A percentile compares a stretch with the other conserved stretches of the same genome.
These are phyloP conservation scores for Cantharis rustica DNA, from an alignment of 2,888 invertebrate genomes.

Conservation along the genomic window DNA sequence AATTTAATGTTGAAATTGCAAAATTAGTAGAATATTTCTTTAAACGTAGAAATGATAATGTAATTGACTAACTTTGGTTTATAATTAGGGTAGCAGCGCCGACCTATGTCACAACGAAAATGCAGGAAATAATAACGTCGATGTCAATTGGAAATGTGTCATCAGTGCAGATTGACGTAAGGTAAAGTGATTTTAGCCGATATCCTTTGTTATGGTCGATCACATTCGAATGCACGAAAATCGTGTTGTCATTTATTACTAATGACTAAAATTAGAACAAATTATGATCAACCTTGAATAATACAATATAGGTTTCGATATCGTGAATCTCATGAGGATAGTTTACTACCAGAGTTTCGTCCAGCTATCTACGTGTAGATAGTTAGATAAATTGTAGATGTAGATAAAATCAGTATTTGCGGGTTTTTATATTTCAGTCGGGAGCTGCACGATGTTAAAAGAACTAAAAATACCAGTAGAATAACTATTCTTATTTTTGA, in stretches of 20 bases:
- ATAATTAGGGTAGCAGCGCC: not conserved
- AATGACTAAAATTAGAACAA: not conserved
- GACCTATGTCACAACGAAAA: not conserved
- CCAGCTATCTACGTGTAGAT: too few relatives aligned
- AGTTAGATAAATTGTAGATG: too few relatives aligned
- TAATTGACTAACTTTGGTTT: not conserved
- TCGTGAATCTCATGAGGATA: not conserved
- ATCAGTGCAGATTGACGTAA: not conserved
- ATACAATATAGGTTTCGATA: not conserved
- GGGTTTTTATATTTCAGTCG: not conserved
- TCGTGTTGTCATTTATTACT: not conserved
- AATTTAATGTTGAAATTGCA: not conserved
- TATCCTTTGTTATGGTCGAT: not conserved
- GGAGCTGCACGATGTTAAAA: not conserved
- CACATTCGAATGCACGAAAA: not conserved
- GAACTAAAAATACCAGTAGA: not conserved
- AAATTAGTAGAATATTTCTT: not conserved
- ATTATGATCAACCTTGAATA: not conserved
- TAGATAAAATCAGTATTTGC: not conserved
- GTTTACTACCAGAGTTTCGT: too few relatives aligned
- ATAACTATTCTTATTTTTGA: not conserved
- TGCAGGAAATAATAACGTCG: conserved; percentile 1
- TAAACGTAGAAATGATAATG: not conserved
- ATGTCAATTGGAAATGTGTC: not conserved
- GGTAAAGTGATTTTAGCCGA: not conserved